Evolutionary conservation across 1,140 invertebrate genomes (phyloP), one percentile per base, ranked within the genome.

Genomic region (Spodoptera frugiperda): DNA sequence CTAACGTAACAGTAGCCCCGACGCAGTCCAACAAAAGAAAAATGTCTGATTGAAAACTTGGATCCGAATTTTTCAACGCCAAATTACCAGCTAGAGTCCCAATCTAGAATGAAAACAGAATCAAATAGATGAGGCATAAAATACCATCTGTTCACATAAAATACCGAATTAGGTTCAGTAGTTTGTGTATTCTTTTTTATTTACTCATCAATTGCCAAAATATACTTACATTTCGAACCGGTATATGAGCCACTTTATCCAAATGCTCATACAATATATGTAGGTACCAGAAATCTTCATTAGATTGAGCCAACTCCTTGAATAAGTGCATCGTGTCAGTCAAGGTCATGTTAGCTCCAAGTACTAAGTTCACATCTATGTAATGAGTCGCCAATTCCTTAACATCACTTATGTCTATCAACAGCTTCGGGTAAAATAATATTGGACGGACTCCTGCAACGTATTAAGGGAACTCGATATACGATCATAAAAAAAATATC

Each of bases 371-470:
- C 49, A 94, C 83, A 53, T 94, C 90, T 21, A 96, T 48, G 73
- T 88, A 87, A 57, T 95, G 89, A 0, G 91, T 87, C 83, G 95
- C 95, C 11, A 98, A 81, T 76, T 97, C 96, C 14, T 91, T 59
- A 3, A 98, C 94, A 14, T 93, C 94, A 71, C 95, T 96, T 14
- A 98, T 89, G 83, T 98, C 97, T 76, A 98, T 96, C 72, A 96
- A 96, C 53, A 96, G 84, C 70, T 78, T 96, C 95, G 68, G 92
- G 89, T 68, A 96, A 94, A 95, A 95, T 95, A 82, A 95, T 94
- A 76, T 96, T 95, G 63, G 96, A 81, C 57, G 96, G 2, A 95
- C 95, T 19, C 96, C 97, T 94, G 96, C 95, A 39, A 96, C 59
- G 9, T 1, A 59, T 6, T 6, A 39, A 39, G 5, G 8, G 33